These are phyloP conservation scores for Cygnus atratus DNA, from an alignment of 2,113 vertebrate species.

Conservation along the genomic window DNA sequence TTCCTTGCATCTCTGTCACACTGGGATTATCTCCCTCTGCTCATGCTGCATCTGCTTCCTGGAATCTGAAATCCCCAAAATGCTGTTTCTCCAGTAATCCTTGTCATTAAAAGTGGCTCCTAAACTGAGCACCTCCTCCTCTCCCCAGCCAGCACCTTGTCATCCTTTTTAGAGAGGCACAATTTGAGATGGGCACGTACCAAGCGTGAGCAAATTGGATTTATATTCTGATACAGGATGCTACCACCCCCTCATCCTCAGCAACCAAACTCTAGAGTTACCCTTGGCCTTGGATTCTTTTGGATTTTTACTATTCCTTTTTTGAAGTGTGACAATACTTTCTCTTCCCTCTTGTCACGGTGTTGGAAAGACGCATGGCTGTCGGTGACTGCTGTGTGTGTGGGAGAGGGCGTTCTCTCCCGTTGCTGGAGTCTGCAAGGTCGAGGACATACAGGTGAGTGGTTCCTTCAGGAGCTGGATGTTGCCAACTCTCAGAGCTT, in stretches of 20 bases:
- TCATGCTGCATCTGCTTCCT: conserved; percentile 38
- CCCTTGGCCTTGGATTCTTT: neutral
- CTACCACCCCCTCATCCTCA: too few relatives aligned
- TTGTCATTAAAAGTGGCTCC: conserved; percentile 34
- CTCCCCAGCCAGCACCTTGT: neutral
- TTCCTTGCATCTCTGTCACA: conserved; percentile 1
- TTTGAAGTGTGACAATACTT: neutral
- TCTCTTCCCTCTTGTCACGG: neutral
- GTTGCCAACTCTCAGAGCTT: neutral
- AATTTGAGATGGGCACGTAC: neutral
- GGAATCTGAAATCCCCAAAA: conserved; percentile 58
- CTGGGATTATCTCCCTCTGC: conserved; percentile 54
- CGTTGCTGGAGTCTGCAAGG: neutral
- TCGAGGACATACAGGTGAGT: neutral
- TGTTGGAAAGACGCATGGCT: neutral
- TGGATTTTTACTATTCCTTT: neutral
- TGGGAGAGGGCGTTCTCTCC: neutral
- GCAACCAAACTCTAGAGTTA: neutral
- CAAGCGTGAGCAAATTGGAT: neutral
- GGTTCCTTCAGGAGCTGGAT: neutral
- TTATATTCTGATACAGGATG: neutral
- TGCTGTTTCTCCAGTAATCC: conserved; percentile 52
- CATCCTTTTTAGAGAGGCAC: neutral
- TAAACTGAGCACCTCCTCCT: neutral
- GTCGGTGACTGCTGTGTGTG: neutral